Evolutionary conservation across 2,888 invertebrate species (phyloP).

Genomic region (Steromphala cineraria): DNA sequence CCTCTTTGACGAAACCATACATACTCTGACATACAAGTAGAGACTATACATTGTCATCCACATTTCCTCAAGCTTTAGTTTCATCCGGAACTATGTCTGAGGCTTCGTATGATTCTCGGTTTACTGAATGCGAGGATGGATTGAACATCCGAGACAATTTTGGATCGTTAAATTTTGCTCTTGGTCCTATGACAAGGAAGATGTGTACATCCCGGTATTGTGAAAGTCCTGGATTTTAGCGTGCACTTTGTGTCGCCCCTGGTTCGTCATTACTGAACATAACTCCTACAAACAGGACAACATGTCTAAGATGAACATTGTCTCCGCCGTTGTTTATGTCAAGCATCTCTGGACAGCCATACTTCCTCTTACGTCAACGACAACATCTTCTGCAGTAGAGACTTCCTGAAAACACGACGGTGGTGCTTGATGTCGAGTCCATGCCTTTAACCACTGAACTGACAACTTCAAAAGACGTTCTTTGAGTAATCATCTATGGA

Average conservation of each 20-base stretch:
- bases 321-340: slow-evolving; percentile 93
- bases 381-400: slow-evolving; percentile 94
- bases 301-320: slow-evolving; percentile 94
- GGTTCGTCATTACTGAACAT: slow-evolving; percentile 90
- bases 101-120: too few species aligned
- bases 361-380: slow-evolving; percentile 94
- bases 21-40: too few species aligned
- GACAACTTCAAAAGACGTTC: slow-evolving; percentile 67
- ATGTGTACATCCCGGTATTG: too few species aligned
- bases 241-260: slow-evolving; percentile 81
- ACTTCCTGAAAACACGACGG: slow-evolving; percentile 91
- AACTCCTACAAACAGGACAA: slow-evolving; percentile 91
- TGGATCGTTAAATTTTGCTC: too few species aligned
- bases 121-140: too few species aligned
- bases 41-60: too few species aligned
- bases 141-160: too few species aligned
- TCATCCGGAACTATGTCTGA: too few species aligned
- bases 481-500: slow-evolving; percentile 97
- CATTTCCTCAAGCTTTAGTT: too few species aligned
- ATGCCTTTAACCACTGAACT: slow-evolving; percentile 77
- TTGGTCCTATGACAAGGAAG: too few species aligned
- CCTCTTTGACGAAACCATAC: too few species aligned
- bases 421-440: slow-evolving; percentile 96
- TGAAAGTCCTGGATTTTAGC: too few species aligned
- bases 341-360: slow-evolving; percentile 90